Evolutionary conservation across 1,140 invertebrate species (phyloP), one percentile per base, ranked within the genome.

Genomic region (Adoxophyes honmai): DNA sequence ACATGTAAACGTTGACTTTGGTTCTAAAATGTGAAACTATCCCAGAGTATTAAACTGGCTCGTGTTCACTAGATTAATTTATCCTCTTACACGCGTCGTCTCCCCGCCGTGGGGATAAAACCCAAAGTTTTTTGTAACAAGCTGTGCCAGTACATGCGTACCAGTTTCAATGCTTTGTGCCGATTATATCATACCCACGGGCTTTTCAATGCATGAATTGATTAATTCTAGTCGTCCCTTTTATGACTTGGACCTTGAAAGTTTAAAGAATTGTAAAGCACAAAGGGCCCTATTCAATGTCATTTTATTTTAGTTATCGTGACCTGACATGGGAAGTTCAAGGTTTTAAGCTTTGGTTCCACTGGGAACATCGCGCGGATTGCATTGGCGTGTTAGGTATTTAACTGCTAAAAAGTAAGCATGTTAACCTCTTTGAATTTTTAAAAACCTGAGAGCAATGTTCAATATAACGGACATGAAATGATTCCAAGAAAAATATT

Each of bases 241-340:
- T 71, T 73, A 70, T 71, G 64, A 21, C 52, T 44, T 58, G 73
- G 75, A 67, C 83, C 83, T 81, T 82, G 79, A 59, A 59, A 73
- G 74, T 82, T 81, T 57, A 65, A 70, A 70, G 68, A 68, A 73
- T 78, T 78, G 70, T 73, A 80, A 77, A 76, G 74, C 72, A 76
- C 68, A 62, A 73, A 81, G 72, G 77, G 78, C 77, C 62, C 59
- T 65, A 81, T 83, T 82, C 65, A 75, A 70, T 70, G 61, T 74
- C 73, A 74, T 77, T 72, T 42, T 75, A 74, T 77, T 72, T 42
- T 75, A 73, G 80, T 73, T 66, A 69, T 72, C 51, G 62, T 73
- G 70, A 51, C 14, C 48, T 58, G 33, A 62, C 59, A 76, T 72
- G 35, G 55, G 69, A 82, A 84, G 81, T 87, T 87, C 80, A 87